Base-by-base conservation (phyloP, 2,888 invertebrate genomes). In the Nycteola revayana region DNA sequence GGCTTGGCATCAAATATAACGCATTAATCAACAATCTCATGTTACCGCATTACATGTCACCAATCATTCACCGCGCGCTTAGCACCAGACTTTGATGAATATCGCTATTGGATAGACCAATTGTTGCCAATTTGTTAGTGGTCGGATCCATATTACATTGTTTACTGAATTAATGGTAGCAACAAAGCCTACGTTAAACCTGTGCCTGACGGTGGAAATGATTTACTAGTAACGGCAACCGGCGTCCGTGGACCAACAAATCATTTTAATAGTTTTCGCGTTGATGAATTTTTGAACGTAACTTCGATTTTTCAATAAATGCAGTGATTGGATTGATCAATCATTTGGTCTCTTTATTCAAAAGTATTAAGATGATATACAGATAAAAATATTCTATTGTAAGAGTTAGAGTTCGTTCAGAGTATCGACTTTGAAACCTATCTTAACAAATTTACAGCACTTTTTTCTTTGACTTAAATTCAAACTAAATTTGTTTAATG, bases 91-190 rank as follows among this genome's bases (percentile, higher is more conserved):
- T 57, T 61, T 65, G 65, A 71, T 60, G 49, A 48, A 71, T 71
- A 46, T 37, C 32, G 36, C 60, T 49, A 59, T 60, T 51, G 55
- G 49, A 57, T 44, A 47, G 45, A 57, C 45, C 61, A 68, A 70
- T 68, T 63, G 71, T 64, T 55, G 25, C 52, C 70, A 59, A 75
- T 75, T 73, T 72, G 65, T 74, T 68, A 67, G 65, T 49, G 70
- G 62, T 54, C 42, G 42, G 47, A 52, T 56, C 59, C 51, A 60
- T 60, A 66, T 64, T 58, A 63, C 63, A 60, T 68, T 60, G 66
- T 60, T 63, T 61, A 61, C 56, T 48, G 45, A 66, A 71, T 70
- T 63, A 65, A 73, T 68, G 47, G 54, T 49, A 32, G 39, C 42
- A 56, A 51, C 56, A 42, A 49, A 53, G 52, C 54, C 38, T 41